phyloP scores from a whole-genome alignment of 2,113 vertebrate species.

The Stictonetta naevosa region DNA sequence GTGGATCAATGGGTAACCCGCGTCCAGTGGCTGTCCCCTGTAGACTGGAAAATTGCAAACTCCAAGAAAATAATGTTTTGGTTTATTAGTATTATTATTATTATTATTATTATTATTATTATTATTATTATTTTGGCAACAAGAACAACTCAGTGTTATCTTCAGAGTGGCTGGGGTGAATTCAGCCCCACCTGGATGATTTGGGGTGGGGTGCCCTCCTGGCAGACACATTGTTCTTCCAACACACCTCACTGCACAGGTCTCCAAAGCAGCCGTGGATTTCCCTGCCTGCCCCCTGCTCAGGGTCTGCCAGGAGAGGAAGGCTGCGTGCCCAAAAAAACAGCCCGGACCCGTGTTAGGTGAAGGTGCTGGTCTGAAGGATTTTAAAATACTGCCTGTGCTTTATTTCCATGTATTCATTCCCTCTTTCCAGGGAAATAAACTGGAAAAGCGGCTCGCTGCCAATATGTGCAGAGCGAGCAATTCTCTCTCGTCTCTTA shows the following conservation, averaged over 20 bases:
- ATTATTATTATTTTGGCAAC: too few species aligned
- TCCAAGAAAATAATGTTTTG: accelerated
- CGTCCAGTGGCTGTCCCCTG: background rate
- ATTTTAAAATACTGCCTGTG: background rate
- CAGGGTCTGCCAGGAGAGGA: background rate
- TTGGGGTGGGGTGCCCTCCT: background rate
- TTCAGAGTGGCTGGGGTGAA: background rate
- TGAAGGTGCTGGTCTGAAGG: background rate
- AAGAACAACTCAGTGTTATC: accelerated
- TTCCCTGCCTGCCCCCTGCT: background rate
- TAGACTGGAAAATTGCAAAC: background rate
- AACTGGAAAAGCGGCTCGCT: background rate
- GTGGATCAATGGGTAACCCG: background rate
- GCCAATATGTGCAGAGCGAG: slow-evolving; percentile 6
- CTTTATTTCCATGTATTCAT: background rate
- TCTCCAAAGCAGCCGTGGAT: background rate
- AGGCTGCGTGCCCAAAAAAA: background rate
- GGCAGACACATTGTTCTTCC: accelerated
- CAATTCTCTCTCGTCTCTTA: slow-evolving; percentile 27
- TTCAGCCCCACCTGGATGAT: background rate
- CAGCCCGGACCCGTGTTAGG: background rate
- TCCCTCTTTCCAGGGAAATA: slow-evolving; percentile 48
- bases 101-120: too few species aligned
- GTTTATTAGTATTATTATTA: too few species aligned
- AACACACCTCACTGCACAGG: background rate